Percentiles rank a stretch among this genome's conserved stretches.
Conservation (phyloP, 1,140 invertebrate genomes). For the Lepidotrigona ventralis region DNA sequence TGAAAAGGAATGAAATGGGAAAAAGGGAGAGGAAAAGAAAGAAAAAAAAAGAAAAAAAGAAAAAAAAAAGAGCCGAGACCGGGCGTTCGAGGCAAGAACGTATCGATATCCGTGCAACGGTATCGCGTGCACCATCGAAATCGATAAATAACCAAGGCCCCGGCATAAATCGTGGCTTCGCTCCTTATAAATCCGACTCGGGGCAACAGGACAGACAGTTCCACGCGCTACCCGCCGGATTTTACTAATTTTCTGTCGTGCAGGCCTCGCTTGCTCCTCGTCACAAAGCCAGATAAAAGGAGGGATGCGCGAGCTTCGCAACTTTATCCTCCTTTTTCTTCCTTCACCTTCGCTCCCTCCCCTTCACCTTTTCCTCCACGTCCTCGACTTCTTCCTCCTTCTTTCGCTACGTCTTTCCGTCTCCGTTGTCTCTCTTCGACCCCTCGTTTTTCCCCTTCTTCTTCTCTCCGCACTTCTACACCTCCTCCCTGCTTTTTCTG, state of each 20-base stretch:
- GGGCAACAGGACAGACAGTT: constrained; percentile 72
- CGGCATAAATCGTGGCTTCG: constrained; percentile 77
- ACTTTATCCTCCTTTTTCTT: constrained; percentile 53
- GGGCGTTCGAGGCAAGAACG: constrained; percentile 63
- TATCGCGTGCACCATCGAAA: constrained; percentile 79
- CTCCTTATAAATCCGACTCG: constrained; percentile 78
- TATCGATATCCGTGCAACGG: constrained; percentile 79
- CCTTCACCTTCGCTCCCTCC: constrained; percentile 12
- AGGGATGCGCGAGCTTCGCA: constrained; percentile 54
- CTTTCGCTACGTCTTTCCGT: background rate
- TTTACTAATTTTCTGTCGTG: constrained; percentile 79
- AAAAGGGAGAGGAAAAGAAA: constrained; percentile 9
- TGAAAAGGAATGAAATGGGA: background rate
- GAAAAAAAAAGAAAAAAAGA: background rate
- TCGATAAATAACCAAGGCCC: constrained; percentile 77
- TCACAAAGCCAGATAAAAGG: constrained; percentile 68
- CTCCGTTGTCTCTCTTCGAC: constrained; percentile 26
- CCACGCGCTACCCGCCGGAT: constrained; percentile 72
- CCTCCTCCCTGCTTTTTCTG: constrained; percentile 24
- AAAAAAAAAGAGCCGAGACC: constrained; percentile 38
- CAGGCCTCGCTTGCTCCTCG: constrained; percentile 46
- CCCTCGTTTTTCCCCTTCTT: background rate
- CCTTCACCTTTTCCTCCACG: constrained; percentile 19
- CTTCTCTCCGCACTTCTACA: constrained; percentile 26
- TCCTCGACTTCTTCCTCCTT: constrained; percentile 45